phyloP scores from a whole-genome alignment of 2,797 vertebrate species.

The Dryobates pubescens region DNA sequence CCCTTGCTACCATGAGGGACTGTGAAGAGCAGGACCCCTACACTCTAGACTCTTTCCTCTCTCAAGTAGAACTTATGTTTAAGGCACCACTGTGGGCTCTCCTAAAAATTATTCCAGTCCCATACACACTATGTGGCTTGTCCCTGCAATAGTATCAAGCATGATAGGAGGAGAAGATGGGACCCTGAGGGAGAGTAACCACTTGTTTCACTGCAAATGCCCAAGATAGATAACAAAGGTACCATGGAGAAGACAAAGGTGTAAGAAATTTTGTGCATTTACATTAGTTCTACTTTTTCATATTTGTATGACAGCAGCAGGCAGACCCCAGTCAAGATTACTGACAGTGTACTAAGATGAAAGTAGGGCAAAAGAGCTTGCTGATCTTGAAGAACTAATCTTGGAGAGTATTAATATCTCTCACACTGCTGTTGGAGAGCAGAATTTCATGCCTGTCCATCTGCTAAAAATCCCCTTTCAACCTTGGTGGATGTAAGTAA shows the following conservation, averaged over 20 bases:
- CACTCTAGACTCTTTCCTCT: not conserved
- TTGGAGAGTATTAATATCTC: not conserved
- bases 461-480: not conserved
- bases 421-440: not conserved
- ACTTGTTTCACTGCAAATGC: not conserved
- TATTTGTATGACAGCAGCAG: not conserved
- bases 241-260: not conserved
- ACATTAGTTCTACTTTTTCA: not conserved
- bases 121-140: not conserved
- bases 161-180: not conserved
- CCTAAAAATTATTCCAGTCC: not conserved
- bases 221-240: not conserved
- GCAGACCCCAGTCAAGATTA: not conserved
- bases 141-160: not conserved
- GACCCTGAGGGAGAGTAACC: not conserved
- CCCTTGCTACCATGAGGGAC: not conserved
- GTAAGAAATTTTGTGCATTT: not conserved
- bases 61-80: not conserved
- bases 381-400: not conserved
- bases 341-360: not conserved
- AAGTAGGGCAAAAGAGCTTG: not conserved
- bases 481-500: not conserved
- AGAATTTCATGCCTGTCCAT: not conserved
- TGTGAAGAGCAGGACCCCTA: not conserved
- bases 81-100: not conserved